Evolutionary conservation across 2,113 vertebrate genomes (phyloP).

Genomic region (Seriola quinqueradiata): DNA sequence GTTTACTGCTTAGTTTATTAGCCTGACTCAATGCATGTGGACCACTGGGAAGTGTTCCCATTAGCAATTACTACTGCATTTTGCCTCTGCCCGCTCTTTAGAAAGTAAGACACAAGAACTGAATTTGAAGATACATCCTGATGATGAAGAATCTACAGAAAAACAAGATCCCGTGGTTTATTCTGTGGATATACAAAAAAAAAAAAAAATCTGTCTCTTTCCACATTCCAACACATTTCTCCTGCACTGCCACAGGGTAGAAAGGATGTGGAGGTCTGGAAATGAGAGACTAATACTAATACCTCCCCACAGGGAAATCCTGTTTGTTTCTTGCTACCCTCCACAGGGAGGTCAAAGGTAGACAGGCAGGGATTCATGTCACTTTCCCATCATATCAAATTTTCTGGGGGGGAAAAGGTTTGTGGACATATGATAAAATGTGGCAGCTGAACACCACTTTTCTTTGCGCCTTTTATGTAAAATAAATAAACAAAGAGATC

Average conservation of each 20-base stretch:
- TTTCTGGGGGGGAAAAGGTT: not conserved
- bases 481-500: not conserved
- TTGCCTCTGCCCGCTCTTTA: not conserved
- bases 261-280: slow-evolving; percentile 21
- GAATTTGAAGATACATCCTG: not conserved
- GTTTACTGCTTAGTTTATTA: not conserved
- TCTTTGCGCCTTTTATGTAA: not conserved
- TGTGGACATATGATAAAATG: not conserved
- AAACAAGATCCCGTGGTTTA: not conserved
- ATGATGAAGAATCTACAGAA: not conserved
- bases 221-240: slow-evolving; percentile 14
- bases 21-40: slow-evolving; percentile 8
- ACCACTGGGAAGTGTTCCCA: not conserved
- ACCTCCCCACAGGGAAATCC: slow-evolving; percentile 34
- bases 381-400: slow-evolving; percentile 28
- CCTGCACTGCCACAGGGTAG: not conserved
- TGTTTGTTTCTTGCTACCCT: slow-evolving; percentile 29
- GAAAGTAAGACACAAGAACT: not conserved
- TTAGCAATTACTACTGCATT: not conserved
- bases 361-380: slow-evolving; percentile 9
- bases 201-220: not conserved
- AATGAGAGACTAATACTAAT: slow-evolving; percentile 15
- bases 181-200: not conserved
- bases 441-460: not conserved
- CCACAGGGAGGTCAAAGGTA: slow-evolving; percentile 35